Evolutionary conservation across 2,113 vertebrate genomes (phyloP).

Genomic region (Otolemur garnettii): DNA sequence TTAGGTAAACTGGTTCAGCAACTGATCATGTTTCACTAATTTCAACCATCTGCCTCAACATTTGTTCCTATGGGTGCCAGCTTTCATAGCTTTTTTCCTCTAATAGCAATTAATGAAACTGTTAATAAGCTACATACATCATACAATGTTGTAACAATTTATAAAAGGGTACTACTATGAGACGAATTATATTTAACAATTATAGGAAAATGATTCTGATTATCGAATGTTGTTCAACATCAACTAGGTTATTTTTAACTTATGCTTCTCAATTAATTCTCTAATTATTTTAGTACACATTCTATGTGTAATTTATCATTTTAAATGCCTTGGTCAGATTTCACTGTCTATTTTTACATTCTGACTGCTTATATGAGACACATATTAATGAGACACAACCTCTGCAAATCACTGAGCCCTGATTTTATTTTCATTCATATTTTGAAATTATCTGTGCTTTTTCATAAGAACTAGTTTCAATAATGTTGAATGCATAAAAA

Average conservation of each 20-base stretch:
- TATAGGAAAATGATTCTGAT: conserved; percentile 93
- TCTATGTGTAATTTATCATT: conserved; percentile 95
- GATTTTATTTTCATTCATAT: conserved; percentile 88
- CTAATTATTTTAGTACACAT: conserved; percentile 96
- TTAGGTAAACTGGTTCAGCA: conserved; percentile 88
- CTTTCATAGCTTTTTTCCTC: conserved; percentile 89
- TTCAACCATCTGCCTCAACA: conserved; percentile 96
- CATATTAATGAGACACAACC: conserved; percentile 93
- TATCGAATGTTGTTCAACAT: conserved; percentile 91
- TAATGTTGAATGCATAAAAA: background rate
- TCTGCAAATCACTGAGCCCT: conserved; percentile 89
- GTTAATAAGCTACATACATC: conserved; percentile 97
- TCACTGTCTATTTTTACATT: conserved; percentile 90
- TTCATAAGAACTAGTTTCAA: conserved; percentile 58
- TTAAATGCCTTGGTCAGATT: conserved; percentile 93
- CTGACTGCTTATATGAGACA: conserved; percentile 92
- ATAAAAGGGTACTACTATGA: conserved; percentile 93
- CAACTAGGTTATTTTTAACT: conserved; percentile 89
- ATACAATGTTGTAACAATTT: conserved; percentile 90
- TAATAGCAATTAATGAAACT: conserved; percentile 98
- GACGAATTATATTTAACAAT: conserved; percentile 96
- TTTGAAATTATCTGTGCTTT: conserved; percentile 86
- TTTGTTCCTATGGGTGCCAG: conserved; percentile 89
- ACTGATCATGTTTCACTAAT: conserved; percentile 91
- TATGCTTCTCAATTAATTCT: conserved; percentile 94